phyloP scores from a whole-genome alignment of 2,888 invertebrate species.

The Hirtodrosophila confusa region DNA sequence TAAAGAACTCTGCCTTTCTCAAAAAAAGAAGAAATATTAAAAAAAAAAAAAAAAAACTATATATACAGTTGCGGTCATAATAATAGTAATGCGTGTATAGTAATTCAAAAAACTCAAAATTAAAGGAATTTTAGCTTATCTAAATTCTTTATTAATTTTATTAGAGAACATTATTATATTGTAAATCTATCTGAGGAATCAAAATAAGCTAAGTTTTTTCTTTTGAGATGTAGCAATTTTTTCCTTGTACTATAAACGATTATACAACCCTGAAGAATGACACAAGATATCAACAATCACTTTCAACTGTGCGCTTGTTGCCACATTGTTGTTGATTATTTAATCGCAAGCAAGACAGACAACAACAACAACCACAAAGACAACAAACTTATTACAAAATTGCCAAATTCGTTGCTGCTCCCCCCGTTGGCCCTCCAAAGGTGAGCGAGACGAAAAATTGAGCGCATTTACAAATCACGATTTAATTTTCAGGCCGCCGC shows the following conservation, averaged over 20 bases:
- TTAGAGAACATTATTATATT: too few relatives aligned
- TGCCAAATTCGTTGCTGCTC: constrained; percentile 55
- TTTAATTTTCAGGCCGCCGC: constrained; percentile 68
- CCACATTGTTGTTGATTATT: constrained; percentile 75
- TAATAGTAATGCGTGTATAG: too few relatives aligned
- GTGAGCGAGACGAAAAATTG: constrained; percentile 65
- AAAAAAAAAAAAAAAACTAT: constrained; percentile 1
- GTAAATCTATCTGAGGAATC: too few relatives aligned
- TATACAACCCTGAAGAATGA: constrained; percentile 51
- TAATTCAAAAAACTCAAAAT: too few relatives aligned
- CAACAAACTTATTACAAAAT: constrained; percentile 75
- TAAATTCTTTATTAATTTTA: too few relatives aligned
- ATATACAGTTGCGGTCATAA: too few relatives aligned
- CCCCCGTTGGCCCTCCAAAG: constrained; percentile 9
- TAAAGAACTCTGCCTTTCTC: constrained; percentile 22
- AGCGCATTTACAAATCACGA: constrained; percentile 81
- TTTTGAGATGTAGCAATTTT: too few relatives aligned
- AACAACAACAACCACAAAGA: constrained; percentile 35
- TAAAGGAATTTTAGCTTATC: too few relatives aligned
- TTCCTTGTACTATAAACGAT: too few relatives aligned
- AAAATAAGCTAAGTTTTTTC: too few relatives aligned
- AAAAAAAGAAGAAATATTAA: neutral
- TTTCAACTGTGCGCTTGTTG: constrained; percentile 55
- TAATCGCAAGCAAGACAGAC: constrained; percentile 58
- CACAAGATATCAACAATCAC: constrained; percentile 59